Evolutionary conservation across 2,113 vertebrate genomes (phyloP), one percentile per base, ranked within the genome.

Genomic region (Bubo blakistoni): DNA sequence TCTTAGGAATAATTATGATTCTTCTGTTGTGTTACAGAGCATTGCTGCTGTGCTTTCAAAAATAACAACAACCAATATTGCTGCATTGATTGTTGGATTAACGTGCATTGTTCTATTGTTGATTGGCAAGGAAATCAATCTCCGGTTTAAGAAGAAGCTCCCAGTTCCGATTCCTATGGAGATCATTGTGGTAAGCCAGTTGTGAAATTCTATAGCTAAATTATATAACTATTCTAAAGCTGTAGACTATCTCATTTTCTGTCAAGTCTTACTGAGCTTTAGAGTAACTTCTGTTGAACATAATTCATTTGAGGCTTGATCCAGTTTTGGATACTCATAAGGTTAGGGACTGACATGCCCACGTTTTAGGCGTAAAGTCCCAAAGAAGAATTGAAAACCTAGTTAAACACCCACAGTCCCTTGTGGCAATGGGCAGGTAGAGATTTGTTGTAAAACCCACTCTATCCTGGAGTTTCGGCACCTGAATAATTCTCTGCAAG

Each of bases 121-220:
- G 58, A 93, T 85, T 26, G 95, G 99, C 81, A 99, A 99, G 96
- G 98, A 98, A 95, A 95, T 99, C 90, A 99, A 99, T 61, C 98
- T 99, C 61, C 98, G 99, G 38, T 99, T 98, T 95, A 99, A 99
- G 97, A 98, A 99, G 95, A 98, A 98, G 92, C 97, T 99, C 73
- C 99, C 99, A 5, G 98, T 99, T 38, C 99, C 99, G 79, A 98
- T 99, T 96, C 99, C 99, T n/a, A 98, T 99, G 97, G 99, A 99
- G 97, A 99, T 99, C 78, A 98, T 99, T 19, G 98, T 99, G 98
- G 99, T 99, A 98, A 98, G 97, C 79, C 42, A 63, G 8, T 19
- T 66, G 65, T 79, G 38, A 86, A 61, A 54, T 82, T 62, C 44
- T 66, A 0, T 81, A 61, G 55, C 47, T 87, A 32, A 76, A 57